Percentiles rank a stretch among this genome's conserved stretches.
Conservation (phyloP, 2,888 invertebrate genomes). For the Rotaria macrura region DNA sequence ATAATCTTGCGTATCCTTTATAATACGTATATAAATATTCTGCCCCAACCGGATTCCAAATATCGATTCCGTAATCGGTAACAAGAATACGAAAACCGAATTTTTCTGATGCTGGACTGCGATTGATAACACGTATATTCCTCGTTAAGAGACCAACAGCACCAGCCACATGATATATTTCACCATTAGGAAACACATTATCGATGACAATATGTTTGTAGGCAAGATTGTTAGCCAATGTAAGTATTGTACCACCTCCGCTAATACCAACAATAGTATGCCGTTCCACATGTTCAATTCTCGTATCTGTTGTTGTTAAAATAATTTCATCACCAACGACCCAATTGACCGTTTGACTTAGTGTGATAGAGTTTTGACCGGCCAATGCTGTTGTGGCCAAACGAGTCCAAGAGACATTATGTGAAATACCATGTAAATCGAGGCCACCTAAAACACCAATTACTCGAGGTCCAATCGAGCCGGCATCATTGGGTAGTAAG, state of each 20-base stretch:
- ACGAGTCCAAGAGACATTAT: constrained; percentile 39
- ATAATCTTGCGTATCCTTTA: constrained; percentile 40
- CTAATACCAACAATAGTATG: constrained; percentile 37
- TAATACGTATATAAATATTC: constrained; percentile 8
- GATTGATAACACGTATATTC: constrained; percentile 26
- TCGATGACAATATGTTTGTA: constrained; percentile 38
- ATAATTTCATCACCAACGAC: constrained; percentile 39
- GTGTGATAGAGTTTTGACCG: constrained; percentile 37
- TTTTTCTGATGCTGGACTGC: constrained; percentile 33
- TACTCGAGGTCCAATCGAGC: constrained; percentile 5
- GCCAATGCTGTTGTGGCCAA: constrained; percentile 37
- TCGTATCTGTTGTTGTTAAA: constrained; percentile 39
- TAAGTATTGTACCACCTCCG: constrained; percentile 36
- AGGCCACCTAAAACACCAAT: constrained; percentile 41
- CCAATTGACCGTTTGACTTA: constrained; percentile 39
- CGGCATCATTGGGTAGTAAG: background rate
- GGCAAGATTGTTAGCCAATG: constrained; percentile 38
- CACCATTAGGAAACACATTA: constrained; percentile 30
- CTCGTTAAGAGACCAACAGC: constrained; percentile 31
- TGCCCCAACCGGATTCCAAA: constrained; percentile 18
- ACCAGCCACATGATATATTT: constrained; percentile 23
- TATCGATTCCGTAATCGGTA: constrained; percentile 36
- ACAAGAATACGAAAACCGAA: constrained; percentile 42
- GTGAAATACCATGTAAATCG: constrained; percentile 40
- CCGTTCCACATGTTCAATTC: constrained; percentile 40